A percentile compares a stretch with the other conserved stretches of the same genome.
Conservation (phyloP, 2,797 vertebrate genomes). For the Amblyopsis hoosieri region DNA sequence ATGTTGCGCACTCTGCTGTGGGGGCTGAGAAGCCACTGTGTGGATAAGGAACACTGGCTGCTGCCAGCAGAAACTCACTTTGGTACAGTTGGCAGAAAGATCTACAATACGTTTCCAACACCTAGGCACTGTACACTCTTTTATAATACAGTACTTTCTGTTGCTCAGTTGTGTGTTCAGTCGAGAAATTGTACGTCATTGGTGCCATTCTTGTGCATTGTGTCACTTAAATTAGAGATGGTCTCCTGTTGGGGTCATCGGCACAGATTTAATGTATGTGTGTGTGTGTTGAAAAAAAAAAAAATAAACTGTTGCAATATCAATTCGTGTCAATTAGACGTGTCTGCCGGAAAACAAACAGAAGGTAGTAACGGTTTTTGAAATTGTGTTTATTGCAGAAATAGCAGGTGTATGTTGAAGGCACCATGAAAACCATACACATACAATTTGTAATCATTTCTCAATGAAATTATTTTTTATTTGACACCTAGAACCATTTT, state of each 20-base stretch:
- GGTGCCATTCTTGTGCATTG: conserved; percentile 78
- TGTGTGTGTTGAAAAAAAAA: conserved; percentile 52
- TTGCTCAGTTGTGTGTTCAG: conserved; percentile 67
- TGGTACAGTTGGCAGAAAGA: conserved; percentile 28
- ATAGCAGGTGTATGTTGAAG: conserved; percentile 83
- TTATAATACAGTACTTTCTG: conserved; percentile 40
- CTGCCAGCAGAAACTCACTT: conserved; percentile 36
- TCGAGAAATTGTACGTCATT: conserved; percentile 63
- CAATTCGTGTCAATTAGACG: conserved; percentile 1
- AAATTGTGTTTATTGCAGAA: conserved; percentile 87
- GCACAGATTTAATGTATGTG: conserved; percentile 71
- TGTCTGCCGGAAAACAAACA: not conserved
- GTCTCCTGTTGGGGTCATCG: conserved; percentile 32
- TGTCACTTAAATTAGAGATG: conserved; percentile 70
- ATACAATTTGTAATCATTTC: conserved; percentile 74
- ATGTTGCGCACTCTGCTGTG: not conserved
- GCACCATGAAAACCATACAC: conserved; percentile 85
- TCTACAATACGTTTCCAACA: conserved; percentile 17
- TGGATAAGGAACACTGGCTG: conserved; percentile 11
- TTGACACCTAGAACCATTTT: conserved; percentile 76
- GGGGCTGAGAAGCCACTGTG: not conserved
- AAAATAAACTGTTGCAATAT: conserved; percentile 72
- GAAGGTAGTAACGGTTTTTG: conserved; percentile 7
- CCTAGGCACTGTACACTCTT: conserved; percentile 47
- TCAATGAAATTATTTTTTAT: conserved; percentile 72